These are phyloP conservation scores for Lithophane socia DNA, from an alignment of 2,888 invertebrate genomes.

Conservation along the genomic window DNA sequence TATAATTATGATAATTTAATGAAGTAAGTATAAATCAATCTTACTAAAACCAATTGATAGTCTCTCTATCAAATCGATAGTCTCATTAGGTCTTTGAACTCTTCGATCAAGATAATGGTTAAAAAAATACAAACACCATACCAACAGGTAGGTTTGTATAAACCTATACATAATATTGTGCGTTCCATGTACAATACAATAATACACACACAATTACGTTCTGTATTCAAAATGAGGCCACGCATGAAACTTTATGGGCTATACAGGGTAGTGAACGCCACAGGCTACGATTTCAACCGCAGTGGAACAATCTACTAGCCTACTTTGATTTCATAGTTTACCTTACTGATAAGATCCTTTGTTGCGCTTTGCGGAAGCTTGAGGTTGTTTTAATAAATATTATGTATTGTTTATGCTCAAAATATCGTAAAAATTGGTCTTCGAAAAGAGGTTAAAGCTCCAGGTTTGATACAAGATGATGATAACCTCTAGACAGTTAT, in stretches of 20 bases:
- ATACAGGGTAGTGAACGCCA: slow-evolving; percentile 6
- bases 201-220: slow-evolving; percentile 14
- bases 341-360: slow-evolving; percentile 24
- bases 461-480: background rate
- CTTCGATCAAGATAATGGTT: background rate
- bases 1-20: background rate
- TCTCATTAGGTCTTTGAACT: background rate
- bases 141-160: background rate
- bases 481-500: background rate
- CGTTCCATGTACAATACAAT: slow-evolving; percentile 1
- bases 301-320: slow-evolving; percentile 13
- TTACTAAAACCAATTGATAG: background rate
- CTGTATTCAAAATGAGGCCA: slow-evolving; percentile 33
- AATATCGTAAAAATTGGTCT: background rate
- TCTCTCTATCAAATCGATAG: too few species aligned
- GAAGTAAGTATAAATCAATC: background rate
- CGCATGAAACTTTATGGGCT: slow-evolving; percentile 29
- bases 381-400: background rate
- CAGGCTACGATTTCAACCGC: slow-evolving; percentile 20
- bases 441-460: background rate
- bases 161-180: background rate
- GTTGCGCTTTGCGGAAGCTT: slow-evolving; percentile 3
- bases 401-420: background rate
- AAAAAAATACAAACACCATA: background rate
- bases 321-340: slow-evolving; percentile 39